Evolutionary conservation across 1,140 invertebrate species (phyloP).

Genomic region (Pygmarrhopalites habei): DNA sequence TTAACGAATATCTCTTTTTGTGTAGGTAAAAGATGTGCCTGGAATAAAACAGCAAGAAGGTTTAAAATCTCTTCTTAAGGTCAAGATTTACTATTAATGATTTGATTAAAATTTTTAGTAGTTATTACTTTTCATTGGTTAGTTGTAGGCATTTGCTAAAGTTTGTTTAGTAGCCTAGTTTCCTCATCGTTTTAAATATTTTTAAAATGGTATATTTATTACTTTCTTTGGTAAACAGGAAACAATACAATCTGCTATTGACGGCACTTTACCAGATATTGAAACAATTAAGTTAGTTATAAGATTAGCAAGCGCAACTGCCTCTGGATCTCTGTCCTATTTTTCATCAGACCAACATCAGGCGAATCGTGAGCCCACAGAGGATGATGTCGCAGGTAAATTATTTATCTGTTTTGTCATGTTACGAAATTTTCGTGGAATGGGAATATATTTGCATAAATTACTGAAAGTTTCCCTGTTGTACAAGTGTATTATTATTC

Average conservation of each 20-base stretch:
- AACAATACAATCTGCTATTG: slow-evolving; percentile 26
- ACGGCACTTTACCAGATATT: slow-evolving; percentile 54
- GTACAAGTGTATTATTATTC: no score
- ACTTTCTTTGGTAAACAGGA: no score
- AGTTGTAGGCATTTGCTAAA: no score
- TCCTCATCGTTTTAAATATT: no score
- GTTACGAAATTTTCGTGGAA: neutral
- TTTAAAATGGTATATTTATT: no score
- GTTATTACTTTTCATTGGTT: no score
- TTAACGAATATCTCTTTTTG: no score
- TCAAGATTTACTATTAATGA: no score
- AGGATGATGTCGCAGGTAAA: slow-evolving; percentile 34
- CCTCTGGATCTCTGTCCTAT: slow-evolving; percentile 32
- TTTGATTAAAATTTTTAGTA: no score
- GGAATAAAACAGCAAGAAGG: slow-evolving; percentile 21
- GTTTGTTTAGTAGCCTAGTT: no score
- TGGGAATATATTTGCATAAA: no score
- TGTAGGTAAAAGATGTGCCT: slow-evolving; percentile 16
- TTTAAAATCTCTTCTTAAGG: slow-evolving; percentile 26
- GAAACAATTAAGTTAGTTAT: slow-evolving; percentile 62
- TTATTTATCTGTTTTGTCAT: neutral
- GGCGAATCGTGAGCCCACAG: slow-evolving; percentile 32
- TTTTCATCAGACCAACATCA: slow-evolving; percentile 36
- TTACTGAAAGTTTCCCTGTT: no score
- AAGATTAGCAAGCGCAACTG: slow-evolving; percentile 67